Evolutionary conservation across 2,113 vertebrate species (phyloP).

Genomic region (Excalfactoria chinensis): DNA sequence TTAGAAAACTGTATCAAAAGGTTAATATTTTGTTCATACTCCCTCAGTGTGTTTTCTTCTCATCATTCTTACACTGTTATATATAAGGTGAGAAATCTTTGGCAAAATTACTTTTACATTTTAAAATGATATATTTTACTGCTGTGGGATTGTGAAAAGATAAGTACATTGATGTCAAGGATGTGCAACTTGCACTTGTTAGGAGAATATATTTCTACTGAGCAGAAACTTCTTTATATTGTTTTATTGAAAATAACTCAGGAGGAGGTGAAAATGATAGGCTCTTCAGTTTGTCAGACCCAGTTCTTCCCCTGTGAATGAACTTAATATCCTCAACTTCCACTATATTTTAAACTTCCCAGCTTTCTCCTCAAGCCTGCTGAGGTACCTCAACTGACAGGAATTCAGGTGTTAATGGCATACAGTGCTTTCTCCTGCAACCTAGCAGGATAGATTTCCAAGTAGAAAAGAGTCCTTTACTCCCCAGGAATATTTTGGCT

Average conservation of each 20-base stretch:
- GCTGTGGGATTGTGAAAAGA: neutral
- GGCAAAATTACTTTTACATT: neutral
- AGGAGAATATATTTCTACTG: neutral
- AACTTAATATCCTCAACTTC: neutral
- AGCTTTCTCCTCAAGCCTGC: neutral
- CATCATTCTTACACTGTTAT: neutral
- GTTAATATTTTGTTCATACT: constrained; percentile 17
- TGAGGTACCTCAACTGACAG: neutral
- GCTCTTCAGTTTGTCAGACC: neutral
- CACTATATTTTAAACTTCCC: neutral
- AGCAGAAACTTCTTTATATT: neutral
- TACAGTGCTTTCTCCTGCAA: neutral
- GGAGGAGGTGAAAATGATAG: neutral
- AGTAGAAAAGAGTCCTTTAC: neutral
- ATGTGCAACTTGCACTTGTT: neutral
- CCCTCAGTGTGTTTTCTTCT: neutral
- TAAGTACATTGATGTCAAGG: neutral
- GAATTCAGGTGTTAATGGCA: neutral
- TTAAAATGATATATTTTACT: constrained; percentile 8
- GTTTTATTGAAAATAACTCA: neutral
- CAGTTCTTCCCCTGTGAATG: neutral
- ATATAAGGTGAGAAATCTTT: neutral
- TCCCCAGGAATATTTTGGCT: neutral
- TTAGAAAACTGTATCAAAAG: neutral
- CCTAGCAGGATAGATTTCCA: neutral